These are phyloP conservation scores for Nudaria mundana DNA, from an alignment of 2,888 invertebrate genomes.

Conservation along the genomic window DNA sequence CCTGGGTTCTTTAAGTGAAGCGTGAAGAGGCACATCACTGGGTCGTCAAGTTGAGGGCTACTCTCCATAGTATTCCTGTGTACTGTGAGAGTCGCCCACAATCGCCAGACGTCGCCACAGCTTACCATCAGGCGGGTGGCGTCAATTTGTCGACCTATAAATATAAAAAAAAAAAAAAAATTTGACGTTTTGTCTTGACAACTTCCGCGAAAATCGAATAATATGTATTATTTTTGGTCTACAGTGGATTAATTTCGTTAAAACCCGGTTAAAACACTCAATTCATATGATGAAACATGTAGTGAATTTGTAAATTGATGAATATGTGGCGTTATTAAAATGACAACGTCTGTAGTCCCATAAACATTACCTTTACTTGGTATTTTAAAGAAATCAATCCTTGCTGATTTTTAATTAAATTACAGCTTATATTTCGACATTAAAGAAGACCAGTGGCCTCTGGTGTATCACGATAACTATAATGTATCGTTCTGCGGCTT, in stretches of 20 bases:
- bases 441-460: conserved; percentile 84
- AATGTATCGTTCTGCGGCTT: conserved; percentile 91
- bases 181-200: conserved; percentile 17
- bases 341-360: conserved; percentile 37
- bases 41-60: too few species aligned
- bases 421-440: conserved; percentile 79
- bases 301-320: too few species aligned
- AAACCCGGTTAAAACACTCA: too few species aligned
- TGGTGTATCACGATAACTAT: conserved; percentile 89
- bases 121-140: too few species aligned
- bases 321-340: conserved; percentile 12
- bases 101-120: too few species aligned
- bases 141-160: too few species aligned
- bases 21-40: too few species aligned
- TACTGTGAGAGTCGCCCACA: too few species aligned
- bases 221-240: background rate
- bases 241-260: background rate
- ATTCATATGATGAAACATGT: too few species aligned
- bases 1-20: too few species aligned
- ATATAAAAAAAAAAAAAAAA: too few species aligned
- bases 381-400: background rate
- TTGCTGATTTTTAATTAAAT: conserved; percentile 11
- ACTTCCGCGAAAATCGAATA: conserved; percentile 42
- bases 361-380: background rate
- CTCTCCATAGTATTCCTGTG: too few species aligned